These are phyloP conservation scores for Brachionus asplanchnoidis DNA, from an alignment of 1,140 invertebrate species.

Conservation along the genomic window DNA sequence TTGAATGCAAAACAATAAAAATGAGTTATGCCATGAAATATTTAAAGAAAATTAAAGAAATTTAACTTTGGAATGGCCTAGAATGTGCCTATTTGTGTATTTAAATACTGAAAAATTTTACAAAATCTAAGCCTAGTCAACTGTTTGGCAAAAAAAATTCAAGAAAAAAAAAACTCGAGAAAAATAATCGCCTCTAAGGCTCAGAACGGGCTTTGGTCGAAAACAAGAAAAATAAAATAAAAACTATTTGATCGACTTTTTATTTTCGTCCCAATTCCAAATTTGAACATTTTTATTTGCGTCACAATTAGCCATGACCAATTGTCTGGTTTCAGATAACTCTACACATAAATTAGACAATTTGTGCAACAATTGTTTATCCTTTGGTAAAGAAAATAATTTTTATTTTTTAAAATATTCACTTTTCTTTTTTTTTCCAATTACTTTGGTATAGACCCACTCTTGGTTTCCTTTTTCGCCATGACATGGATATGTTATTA, in stretches of 20 bases:
- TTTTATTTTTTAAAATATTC: background rate
- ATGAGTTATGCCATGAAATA: background rate
- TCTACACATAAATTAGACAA: constrained; percentile 21
- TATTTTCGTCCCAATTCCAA: constrained; percentile 40
- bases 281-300: background rate
- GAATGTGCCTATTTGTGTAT: background rate
- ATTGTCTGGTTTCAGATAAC: background rate
- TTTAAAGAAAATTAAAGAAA: background rate
- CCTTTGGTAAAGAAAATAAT: constrained; percentile 18
- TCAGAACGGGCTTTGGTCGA: background rate
- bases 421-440: background rate
- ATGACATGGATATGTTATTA: constrained; percentile 89
- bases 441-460: constrained; percentile 31
- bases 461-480: constrained; percentile 57
- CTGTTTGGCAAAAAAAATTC: background rate
- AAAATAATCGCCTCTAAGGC: background rate
- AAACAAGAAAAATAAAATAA: background rate
- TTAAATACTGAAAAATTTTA: background rate
- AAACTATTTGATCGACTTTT: background rate
- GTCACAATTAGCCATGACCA: constrained; percentile 24
- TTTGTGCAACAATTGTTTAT: constrained; percentile 29
- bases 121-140: background rate
- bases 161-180: background rate
- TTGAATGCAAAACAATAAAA: background rate
- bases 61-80: background rate